phyloP scores from a whole-genome alignment of 2,113 vertebrate genomes.

The Takifugu flavidus region DNA sequence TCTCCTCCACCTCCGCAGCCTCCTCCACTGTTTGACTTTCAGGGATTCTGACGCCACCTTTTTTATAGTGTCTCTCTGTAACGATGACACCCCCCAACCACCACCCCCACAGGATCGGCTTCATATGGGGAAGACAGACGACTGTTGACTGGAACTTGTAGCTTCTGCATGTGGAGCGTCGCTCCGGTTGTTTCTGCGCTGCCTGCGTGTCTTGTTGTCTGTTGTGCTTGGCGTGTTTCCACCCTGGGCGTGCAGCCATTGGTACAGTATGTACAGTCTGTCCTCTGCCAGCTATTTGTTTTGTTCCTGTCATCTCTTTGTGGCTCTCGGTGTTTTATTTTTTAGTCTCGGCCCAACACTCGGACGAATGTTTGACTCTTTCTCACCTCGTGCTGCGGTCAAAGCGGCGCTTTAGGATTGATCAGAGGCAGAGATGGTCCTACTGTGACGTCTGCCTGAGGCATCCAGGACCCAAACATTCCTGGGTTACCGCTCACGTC shows the following conservation, averaged over 20 bases:
- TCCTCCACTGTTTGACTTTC: constrained; percentile 60
- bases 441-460: too few relatives aligned
- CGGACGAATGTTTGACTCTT: too few relatives aligned
- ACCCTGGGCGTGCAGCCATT: constrained; percentile 84
- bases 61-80: constrained; percentile 43
- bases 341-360: constrained; percentile 3
- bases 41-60: constrained; percentile 45
- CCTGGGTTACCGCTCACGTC: too few relatives aligned
- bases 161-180: neutral
- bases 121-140: too few relatives aligned
- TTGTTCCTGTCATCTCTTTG: constrained; percentile 34
- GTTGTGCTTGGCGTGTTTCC: constrained; percentile 84
- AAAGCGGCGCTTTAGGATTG: too few relatives aligned
- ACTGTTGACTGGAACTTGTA: too few relatives aligned
- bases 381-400: too few relatives aligned
- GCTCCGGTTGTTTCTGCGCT: neutral
- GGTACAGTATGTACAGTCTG: constrained; percentile 99
- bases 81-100: too few relatives aligned
- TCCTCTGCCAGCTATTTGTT: constrained; percentile 82
- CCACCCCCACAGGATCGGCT: too few relatives aligned
- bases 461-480: too few relatives aligned
- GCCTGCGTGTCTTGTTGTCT: constrained; percentile 9
- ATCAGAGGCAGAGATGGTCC: too few relatives aligned
- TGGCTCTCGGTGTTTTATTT: constrained; percentile 32
- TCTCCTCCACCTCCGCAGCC: constrained; percentile 24